Base-by-base conservation (phyloP, 2,888 invertebrate species). In the Penaeus monodon region DNA sequence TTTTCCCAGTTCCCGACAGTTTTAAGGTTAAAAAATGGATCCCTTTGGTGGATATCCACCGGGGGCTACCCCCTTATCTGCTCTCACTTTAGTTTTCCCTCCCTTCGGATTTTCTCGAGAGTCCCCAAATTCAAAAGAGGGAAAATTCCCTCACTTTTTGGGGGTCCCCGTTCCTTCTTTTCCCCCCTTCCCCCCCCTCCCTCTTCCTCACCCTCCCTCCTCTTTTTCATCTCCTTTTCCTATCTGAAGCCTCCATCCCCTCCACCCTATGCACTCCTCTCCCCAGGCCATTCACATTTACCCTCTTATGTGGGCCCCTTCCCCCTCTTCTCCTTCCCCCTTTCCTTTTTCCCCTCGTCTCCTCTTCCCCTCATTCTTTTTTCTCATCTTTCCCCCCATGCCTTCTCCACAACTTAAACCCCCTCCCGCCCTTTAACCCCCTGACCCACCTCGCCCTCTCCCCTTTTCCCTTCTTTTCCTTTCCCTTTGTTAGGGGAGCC, bases 391-490 rank as follows among this genome's bases (percentile, higher is more conserved):
- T 33, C 33, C 70, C 33, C 70, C 33, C 70, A 29, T 33, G 27
- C 70, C 14, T 33, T 70, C 73, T 73, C 33, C 44, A 33, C 22
- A 20, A 12, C 73, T 73, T 44, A 38, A 33, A 12, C 73, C 44
- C 73, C 44, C 73, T 73, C 73, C 44, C 73, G 33, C 73, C 44
- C 73, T 73, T 44, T 73, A 33, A 38, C 73, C n/a, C n/a, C n/a
- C n/a, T n/a, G n/a, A n/a, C n/a, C n/a, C n/a, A n/a, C n/a, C n/a
- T n/a, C n/a, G n/a, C 44, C 73, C 44, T 44, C 44, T 44, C n/a
- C 76, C 49, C 44, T 44, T 27, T 76, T 14, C 22, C 44, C 27
- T 14, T 76, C 44, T 14, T n/a, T 76, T 38, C 38, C 73, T 73
- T 27, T 7, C 24, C 22, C 24, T 7, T 38, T 73, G 17, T 29